Evolutionary conservation across 64 coral and sea anemone genomes (phyloP), one percentile per base, ranked within the genome.

Genomic region (Platygyra sinensis): DNA sequence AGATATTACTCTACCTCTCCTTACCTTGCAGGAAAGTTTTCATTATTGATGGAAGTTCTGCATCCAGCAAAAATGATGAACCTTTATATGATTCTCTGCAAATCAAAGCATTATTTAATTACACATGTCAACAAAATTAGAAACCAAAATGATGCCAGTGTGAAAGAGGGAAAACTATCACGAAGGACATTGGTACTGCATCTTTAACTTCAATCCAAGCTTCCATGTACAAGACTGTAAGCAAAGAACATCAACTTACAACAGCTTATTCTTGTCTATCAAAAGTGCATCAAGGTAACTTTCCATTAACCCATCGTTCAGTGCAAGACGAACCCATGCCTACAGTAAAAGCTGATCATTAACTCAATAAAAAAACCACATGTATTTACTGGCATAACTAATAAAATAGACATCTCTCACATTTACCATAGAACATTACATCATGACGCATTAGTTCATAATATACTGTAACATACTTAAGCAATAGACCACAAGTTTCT

Each of bases 221-320:
- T 46, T 46, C 4, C 42, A 46, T 46, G 42, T 46, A 46, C 42
- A 46, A 5, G 42, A 0, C 33, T 36, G 33, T 36, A 36, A 36
- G 42, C 6, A 46, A 46, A 5, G 4, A 46, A 46, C 6, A 46
- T 46, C 42, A 46, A 88, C 90, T 91, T 88, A 99, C 97, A 78
- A 42, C 14, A 99, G 63, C 65, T 99, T 93, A n/a, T 86, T 91
- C 78, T 81, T 93, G 57, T 99, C 97, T 72, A 94, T 90, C 20
- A 99, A 77, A 62, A 99, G 86, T 32, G 97, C 86, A 29, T 99
- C 91, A 42, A 99, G 87, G 77, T 99, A 99, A 75, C 97, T 99
- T 87, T 99, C 97, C 79, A 95, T 96, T 20, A 99, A 90, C 10
- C 97, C 90, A 36, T 99, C 97, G 93, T 99, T 96, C 30, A 99